Percentiles rank a stretch among this genome's conserved stretches.
Evolutionary conservation across 2,888 invertebrate genomes (phyloP).

Genomic region (Drosophila hamatofila): DNA sequence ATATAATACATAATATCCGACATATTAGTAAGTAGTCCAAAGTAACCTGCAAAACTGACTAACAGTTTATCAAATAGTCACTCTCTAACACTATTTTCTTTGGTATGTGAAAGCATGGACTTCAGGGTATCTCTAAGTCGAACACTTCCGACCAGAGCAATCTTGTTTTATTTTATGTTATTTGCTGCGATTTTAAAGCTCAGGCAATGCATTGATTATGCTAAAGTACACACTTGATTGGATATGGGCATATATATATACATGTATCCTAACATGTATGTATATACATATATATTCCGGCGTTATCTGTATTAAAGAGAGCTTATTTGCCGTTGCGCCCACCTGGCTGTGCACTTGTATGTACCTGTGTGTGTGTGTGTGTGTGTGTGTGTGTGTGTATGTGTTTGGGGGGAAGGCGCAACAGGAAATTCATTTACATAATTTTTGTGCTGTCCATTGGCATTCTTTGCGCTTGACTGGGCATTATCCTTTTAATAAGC

Average conservation of each 20-base stretch:
- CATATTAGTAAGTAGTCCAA: no score
- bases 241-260: not conserved
- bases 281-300: not conserved
- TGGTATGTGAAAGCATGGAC: not conserved
- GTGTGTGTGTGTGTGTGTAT: conserved; percentile 2
- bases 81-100: not conserved
- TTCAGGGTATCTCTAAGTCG: conserved; percentile 9
- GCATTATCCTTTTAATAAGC: conserved; percentile 79
- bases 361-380: conserved; percentile 17
- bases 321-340: conserved; percentile 18
- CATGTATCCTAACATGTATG: not conserved
- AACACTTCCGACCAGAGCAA: not conserved
- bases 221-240: conserved; percentile 22
- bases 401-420: conserved; percentile 40
- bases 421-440: conserved; percentile 79
- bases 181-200: conserved; percentile 27
- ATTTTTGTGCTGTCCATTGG: conserved; percentile 70
- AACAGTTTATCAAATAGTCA: not conserved
- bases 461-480: conserved; percentile 79
- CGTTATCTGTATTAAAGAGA: conserved; percentile 29
- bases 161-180: conserved; percentile 2
- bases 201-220: conserved; percentile 38
- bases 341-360: conserved; percentile 47
- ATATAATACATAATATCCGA: no score
- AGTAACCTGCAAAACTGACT: no score